A percentile compares a stretch with the other conserved stretches of the same genome.
Evolutionary conservation across 2,113 vertebrate genomes (phyloP).

Genomic region (Andinoacara biseriatus): DNA sequence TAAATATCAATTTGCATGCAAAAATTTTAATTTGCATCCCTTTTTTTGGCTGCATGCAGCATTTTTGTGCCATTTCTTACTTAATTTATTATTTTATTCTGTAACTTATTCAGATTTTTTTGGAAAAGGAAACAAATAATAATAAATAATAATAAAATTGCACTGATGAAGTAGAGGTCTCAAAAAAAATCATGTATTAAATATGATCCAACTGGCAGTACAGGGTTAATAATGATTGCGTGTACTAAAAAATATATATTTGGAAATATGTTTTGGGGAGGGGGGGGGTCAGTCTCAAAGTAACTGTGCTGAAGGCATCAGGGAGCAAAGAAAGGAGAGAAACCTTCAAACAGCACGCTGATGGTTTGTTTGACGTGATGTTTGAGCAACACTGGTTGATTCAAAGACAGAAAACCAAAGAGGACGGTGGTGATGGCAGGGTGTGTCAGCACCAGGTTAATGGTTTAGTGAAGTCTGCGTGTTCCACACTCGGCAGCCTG

Average conservation of each 20-base stretch:
- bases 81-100: too few relatives aligned
- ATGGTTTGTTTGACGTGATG: slow-evolving; percentile 25
- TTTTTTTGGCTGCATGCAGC: too few relatives aligned
- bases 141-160: too few relatives aligned
- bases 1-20: too few relatives aligned
- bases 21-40: too few relatives aligned
- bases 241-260: background rate
- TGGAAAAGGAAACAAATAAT: too few relatives aligned
- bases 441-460: slow-evolving; percentile 44
- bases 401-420: slow-evolving; percentile 6
- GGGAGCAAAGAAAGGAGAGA: background rate
- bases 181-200: too few relatives aligned
- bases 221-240: background rate
- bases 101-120: too few relatives aligned
- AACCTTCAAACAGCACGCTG: slow-evolving; percentile 43
- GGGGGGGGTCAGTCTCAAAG: background rate
- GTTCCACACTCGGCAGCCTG: background rate
- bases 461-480: slow-evolving; percentile 14
- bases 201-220: too few relatives aligned
- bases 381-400: slow-evolving; percentile 44
- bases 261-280: too few relatives aligned
- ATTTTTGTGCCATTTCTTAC: too few relatives aligned
- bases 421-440: background rate
- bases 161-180: too few relatives aligned
- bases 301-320: background rate